phyloP scores from a whole-genome alignment of 1,140 invertebrate species.

The Drosophila santomea region DNA sequence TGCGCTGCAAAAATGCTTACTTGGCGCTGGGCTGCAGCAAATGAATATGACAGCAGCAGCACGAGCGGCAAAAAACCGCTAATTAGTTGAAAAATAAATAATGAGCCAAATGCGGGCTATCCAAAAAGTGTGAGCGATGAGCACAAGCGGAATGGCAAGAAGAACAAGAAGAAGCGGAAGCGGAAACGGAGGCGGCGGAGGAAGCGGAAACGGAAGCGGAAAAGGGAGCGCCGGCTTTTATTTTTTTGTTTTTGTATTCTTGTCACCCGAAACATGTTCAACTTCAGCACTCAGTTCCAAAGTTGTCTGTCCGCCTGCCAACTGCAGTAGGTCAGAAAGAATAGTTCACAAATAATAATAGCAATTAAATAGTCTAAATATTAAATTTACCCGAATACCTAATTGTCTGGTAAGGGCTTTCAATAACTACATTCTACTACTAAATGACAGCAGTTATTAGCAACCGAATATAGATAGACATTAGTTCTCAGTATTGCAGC shows the following conservation, averaged over 20 bases:
- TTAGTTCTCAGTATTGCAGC: not conserved
- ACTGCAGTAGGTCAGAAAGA: not conserved
- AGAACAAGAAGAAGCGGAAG: not conserved
- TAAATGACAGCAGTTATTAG: not conserved
- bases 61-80: slow-evolving; percentile 63
- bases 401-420: too few species aligned
- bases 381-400: too few species aligned
- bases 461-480: not conserved
- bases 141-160: not conserved
- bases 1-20: slow-evolving; percentile 34
- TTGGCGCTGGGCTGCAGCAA: slow-evolving; percentile 13
- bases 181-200: slow-evolving; percentile 8
- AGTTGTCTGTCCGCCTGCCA: not conserved
- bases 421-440: not conserved
- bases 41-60: slow-evolving; percentile 53
- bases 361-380: too few species aligned
- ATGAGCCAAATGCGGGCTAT: slow-evolving; percentile 56
- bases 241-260: not conserved
- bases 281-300: not conserved
- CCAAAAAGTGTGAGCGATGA: slow-evolving; percentile 2
- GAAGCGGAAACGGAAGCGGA: slow-evolving; percentile 9
- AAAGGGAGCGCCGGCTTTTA: not conserved
- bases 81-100: slow-evolving; percentile 82
- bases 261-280: slow-evolving; percentile 33
- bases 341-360: too few species aligned